Evolutionary conservation across 2,113 vertebrate species (phyloP).

Genomic region (Harpagus bidentatus): DNA sequence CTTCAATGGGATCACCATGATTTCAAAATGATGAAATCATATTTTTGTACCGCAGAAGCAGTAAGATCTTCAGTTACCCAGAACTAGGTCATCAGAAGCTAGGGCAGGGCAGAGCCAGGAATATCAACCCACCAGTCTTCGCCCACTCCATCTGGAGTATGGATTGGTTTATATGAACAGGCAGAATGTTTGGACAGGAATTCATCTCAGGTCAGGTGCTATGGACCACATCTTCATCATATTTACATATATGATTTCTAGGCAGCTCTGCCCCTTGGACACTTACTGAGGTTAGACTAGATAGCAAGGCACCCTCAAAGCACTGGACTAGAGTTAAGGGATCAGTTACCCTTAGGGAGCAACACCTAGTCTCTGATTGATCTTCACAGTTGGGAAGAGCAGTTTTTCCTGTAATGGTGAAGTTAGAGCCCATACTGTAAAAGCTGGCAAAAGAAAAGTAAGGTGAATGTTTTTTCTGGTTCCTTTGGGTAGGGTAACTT

Average conservation of each 20-base stretch:
- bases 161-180: neutral
- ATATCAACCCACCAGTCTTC: neutral
- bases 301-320: neutral
- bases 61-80: neutral
- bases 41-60: neutral
- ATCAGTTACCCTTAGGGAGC: neutral
- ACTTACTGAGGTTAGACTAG: neutral
- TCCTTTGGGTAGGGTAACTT: neutral
- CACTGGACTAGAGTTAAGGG: neutral
- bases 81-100: neutral
- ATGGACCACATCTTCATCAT: neutral
- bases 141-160: neutral
- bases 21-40: neutral
- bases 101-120: neutral
- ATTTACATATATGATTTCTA: neutral
- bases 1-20: neutral
- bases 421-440: neutral
- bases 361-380: neutral
- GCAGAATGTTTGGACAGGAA: neutral
- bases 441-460: neutral
- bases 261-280: neutral
- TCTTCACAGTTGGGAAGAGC: neutral
- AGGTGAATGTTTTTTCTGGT: neutral
- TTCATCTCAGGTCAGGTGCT: neutral
- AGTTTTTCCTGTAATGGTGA: neutral